Conservation (phyloP, 2,797 vertebrate genomes). For the Meda fulgida region DNA sequence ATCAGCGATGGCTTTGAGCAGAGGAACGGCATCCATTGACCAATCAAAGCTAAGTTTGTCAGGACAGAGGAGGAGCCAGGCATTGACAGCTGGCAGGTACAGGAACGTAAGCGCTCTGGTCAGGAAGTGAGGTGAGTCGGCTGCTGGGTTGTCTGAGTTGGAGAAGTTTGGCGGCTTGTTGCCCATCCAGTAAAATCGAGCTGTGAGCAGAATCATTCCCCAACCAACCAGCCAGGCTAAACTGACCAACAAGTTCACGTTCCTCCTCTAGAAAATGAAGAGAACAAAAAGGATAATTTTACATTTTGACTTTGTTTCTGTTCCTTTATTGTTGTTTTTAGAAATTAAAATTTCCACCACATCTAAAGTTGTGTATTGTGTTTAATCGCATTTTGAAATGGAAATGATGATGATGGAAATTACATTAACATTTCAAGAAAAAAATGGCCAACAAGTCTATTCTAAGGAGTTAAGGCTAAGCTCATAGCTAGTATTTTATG, state of each 20-base stretch:
- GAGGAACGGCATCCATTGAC: conserved; percentile 98
- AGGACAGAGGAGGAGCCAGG: conserved; percentile 95
- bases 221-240: conserved; percentile 86
- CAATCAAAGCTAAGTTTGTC: conserved; percentile 97
- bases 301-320: neutral
- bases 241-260: conserved; percentile 85
- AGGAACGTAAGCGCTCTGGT: conserved; percentile 90
- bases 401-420: conserved; percentile 6
- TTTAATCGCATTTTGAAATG: neutral
- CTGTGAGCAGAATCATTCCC: conserved; percentile 85
- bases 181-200: conserved; percentile 98
- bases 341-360: neutral
- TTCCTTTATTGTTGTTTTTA: neutral
- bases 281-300: neutral
- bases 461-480: neutral
- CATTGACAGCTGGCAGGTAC: conserved; percentile 91
- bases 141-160: conserved; percentile 97
- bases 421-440: neutral
- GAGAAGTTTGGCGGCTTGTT: conserved; percentile 98
- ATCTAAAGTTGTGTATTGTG: conserved; percentile 39
- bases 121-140: conserved; percentile 87
- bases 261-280: conserved; percentile 84
- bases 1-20: conserved; percentile 85
- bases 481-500: neutral
- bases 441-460: neutral